Evolutionary conservation across 2,113 vertebrate species (phyloP).

Genomic region (Psittacara wagleri): DNA sequence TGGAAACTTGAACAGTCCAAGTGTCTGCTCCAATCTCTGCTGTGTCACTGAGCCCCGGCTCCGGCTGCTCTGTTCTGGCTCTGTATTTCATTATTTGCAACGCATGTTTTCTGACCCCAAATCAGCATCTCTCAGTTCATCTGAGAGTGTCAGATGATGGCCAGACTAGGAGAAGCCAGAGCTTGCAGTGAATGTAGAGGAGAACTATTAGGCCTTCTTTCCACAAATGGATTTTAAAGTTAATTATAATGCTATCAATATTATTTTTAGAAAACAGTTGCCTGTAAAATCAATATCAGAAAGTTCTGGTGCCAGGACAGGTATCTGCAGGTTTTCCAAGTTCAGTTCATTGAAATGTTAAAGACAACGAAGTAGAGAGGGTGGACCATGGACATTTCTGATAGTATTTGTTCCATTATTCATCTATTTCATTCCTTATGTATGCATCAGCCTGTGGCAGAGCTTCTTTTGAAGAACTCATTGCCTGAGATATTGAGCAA

Average conservation of each 20-base stretch:
- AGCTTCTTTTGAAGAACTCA: not conserved
- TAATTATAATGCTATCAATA: not conserved
- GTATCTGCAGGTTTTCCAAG: fast-evolving
- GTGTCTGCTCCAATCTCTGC: not conserved
- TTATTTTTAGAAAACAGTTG: not conserved
- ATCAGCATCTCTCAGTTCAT: not conserved
- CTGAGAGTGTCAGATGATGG: not conserved
- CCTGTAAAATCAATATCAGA: not conserved
- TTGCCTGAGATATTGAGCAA: not conserved
- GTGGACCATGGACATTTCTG: not conserved
- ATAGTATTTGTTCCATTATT: fast-evolving
- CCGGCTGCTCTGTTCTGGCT: not conserved
- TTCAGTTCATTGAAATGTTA: not conserved
- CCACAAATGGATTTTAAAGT: not conserved
- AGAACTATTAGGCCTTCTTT: not conserved
- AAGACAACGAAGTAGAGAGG: not conserved
- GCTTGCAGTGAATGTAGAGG: not conserved
- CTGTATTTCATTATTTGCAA: slow-evolving; percentile 35
- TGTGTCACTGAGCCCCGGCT: not conserved
- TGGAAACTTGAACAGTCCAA: not conserved
- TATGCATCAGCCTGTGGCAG: fast-evolving
- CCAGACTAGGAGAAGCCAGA: not conserved
- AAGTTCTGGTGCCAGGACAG: not conserved
- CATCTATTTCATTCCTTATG: fast-evolving
- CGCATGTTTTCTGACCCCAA: not conserved